A percentile compares a stretch with the other conserved stretches of the same genome.
Evolutionary conservation across 2,113 vertebrate species (phyloP).

Genomic region (Corythornis cristatus): DNA sequence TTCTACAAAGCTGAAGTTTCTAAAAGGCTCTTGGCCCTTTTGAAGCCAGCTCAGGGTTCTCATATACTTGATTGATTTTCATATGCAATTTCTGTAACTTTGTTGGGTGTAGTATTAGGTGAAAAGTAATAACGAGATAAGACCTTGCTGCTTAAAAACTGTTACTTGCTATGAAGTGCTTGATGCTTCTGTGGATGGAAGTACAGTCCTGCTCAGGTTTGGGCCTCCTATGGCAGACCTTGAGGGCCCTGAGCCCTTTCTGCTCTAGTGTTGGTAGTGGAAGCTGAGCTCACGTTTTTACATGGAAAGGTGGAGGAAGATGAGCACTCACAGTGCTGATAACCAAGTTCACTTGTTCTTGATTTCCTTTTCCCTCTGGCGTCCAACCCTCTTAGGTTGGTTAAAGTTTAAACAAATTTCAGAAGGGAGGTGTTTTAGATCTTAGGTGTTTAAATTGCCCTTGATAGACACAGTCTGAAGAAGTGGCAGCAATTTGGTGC

Average conservation of each 20-base stretch:
- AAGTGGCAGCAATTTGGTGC: not conserved
- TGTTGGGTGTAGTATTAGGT: not conserved
- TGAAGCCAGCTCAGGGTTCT: not conserved
- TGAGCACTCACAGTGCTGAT: not conserved
- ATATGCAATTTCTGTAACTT: not conserved
- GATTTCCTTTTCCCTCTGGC: not conserved
- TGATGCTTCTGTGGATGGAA: not conserved
- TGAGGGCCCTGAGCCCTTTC: not conserved
- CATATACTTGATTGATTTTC: not conserved
- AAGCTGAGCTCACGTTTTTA: not conserved
- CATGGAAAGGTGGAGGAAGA: not conserved
- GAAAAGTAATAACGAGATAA: not conserved
- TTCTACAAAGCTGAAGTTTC: not conserved
- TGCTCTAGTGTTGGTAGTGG: not conserved
- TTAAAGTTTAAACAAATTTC: not conserved
- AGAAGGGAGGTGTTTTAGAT: not conserved
- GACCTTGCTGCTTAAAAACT: not conserved
- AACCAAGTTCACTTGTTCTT: not conserved
- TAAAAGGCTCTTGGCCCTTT: not conserved
- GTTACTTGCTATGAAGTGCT: not conserved
- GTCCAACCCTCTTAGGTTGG: not conserved
- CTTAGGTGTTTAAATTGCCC: not conserved
- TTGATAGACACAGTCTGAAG: not conserved
- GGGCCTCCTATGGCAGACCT: not conserved
- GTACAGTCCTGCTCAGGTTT: not conserved